Evolutionary conservation across 2,113 vertebrate species (phyloP).

Genomic region (Neolamprologus variostigma): DNA sequence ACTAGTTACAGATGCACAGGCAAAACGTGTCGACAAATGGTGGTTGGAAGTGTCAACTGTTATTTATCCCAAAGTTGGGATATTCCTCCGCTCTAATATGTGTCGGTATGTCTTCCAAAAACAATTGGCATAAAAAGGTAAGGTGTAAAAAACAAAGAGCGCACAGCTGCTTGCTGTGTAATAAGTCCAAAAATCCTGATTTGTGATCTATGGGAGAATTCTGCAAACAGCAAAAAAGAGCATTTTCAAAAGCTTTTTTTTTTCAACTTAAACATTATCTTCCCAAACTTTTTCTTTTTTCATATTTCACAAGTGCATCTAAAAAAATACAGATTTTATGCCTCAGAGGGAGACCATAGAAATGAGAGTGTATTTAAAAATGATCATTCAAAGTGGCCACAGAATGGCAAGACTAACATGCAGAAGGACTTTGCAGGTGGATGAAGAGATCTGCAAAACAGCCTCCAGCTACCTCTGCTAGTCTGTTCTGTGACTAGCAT

Average conservation of each 20-base stretch:
- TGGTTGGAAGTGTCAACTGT: not conserved
- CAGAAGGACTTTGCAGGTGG: not conserved
- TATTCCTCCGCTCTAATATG: accelerated
- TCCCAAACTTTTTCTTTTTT: not conserved
- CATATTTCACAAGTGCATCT: not conserved
- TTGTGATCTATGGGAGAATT: not conserved
- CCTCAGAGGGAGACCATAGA: not conserved
- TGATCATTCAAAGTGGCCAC: not conserved
- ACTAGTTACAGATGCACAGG: not conserved
- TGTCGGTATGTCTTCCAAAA: not conserved
- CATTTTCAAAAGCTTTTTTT: not conserved
- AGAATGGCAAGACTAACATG: not conserved
- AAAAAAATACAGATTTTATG: not conserved
- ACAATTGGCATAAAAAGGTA: not conserved
- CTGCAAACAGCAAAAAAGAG: not conserved
- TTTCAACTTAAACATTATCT: not conserved
- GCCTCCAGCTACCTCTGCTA: not conserved
- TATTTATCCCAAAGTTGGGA: not conserved
- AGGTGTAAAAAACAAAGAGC: not conserved
- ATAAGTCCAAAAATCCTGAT: not conserved
- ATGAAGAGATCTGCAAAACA: not conserved
- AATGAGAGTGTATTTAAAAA: not conserved
- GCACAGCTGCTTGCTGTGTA: not conserved
- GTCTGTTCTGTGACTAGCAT: not conserved
- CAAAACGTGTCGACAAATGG: accelerated